phyloP scores from a whole-genome alignment of 2,888 invertebrate species.

The Netelia virgata region DNA sequence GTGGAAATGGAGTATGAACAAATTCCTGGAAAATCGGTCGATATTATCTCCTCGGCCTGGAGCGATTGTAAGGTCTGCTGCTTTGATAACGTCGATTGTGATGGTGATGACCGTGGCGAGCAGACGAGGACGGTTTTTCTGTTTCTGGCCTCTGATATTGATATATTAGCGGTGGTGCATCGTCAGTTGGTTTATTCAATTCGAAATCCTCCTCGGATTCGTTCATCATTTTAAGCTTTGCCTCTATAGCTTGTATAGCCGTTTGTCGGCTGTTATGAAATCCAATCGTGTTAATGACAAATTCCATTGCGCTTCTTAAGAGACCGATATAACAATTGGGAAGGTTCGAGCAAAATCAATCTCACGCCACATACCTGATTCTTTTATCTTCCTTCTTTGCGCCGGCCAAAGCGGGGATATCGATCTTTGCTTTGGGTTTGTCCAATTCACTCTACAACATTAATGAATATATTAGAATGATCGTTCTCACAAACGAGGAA shows the following conservation, averaged over 20 bases:
- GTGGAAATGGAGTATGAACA: constrained; percentile 43
- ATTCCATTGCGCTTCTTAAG: neutral
- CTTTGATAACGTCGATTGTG: constrained; percentile 78
- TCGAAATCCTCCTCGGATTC: constrained; percentile 90
- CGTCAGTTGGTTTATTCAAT: constrained; percentile 90
- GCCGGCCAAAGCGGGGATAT: constrained; percentile 92
- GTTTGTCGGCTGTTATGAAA: constrained; percentile 88
- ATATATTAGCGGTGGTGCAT: constrained; percentile 89
- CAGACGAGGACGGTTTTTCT: constrained; percentile 83
- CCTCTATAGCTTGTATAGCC: constrained; percentile 95
- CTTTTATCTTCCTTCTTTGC: constrained; percentile 87
- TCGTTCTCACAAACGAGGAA: neutral
- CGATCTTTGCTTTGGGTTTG: constrained; percentile 90
- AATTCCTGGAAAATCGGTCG: constrained; percentile 47
- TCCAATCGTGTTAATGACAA: constrained; percentile 25
- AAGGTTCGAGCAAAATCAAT: neutral
- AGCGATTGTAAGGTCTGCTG: constrained; percentile 82
- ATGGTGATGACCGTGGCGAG: constrained; percentile 75
- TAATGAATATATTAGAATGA: constrained; percentile 3
- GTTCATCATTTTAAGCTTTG: constrained; percentile 92
- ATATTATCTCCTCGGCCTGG: constrained; percentile 83
- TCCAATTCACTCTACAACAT: constrained; percentile 90
- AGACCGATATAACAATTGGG: neutral
- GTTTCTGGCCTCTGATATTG: constrained; percentile 87
- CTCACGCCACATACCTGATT: constrained; percentile 77